Evolutionary conservation across 2,113 vertebrate genomes (phyloP).

Genomic region (Jaculus jaculus): DNA sequence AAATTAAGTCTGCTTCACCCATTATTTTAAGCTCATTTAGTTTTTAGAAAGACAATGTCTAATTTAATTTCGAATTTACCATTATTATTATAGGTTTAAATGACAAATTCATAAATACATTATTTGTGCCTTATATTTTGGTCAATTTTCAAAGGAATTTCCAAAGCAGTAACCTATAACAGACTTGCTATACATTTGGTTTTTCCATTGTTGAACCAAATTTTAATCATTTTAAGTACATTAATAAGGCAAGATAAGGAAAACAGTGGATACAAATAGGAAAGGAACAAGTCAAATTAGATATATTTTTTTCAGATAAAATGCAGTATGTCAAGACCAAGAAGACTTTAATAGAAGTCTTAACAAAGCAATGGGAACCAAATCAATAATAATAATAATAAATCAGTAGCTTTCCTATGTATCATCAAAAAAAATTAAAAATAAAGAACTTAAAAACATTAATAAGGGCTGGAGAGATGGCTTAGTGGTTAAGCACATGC

Average conservation of each 20-base stretch:
- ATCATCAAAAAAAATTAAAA: background rate
- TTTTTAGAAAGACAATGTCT: background rate
- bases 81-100: background rate
- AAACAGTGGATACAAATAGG: background rate
- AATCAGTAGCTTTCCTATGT: background rate
- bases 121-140: background rate
- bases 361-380: background rate
- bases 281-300: background rate
- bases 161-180: constrained; percentile 9
- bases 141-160: background rate
- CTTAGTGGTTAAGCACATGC: no score
- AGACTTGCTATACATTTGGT: background rate
- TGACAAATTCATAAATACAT: background rate
- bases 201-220: background rate
- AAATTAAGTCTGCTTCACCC: constrained; percentile 39
- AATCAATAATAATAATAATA: background rate
- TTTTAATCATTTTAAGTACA: constrained; percentile 22
- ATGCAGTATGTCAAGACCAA: no score
- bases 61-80: constrained; percentile 18
- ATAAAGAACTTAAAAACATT: no score
- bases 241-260: background rate
- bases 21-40: constrained; percentile 31
- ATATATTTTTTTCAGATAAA: background rate
- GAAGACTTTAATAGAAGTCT: background rate
- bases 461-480: no score